phyloP scores from a whole-genome alignment of 1,140 invertebrate species.

The Euura saliciscinereae region DNA sequence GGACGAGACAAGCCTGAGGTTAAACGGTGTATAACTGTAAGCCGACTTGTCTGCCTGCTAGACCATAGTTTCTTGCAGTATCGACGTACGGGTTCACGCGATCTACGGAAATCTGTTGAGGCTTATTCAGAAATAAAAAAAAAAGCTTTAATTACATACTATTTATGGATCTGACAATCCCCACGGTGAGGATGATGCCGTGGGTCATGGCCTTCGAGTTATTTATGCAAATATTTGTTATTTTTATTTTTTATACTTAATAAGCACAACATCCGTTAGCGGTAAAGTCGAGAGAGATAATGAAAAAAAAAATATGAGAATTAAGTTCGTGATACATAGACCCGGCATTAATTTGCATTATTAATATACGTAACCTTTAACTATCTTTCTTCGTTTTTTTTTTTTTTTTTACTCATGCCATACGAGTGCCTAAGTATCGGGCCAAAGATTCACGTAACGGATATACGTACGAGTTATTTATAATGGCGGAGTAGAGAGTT shows the following conservation, averaged over 20 bases:
- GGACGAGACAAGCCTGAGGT: slow-evolving; percentile 18
- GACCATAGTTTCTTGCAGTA: slow-evolving; percentile 16
- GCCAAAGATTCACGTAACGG: slow-evolving; percentile 4
- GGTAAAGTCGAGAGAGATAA: background rate
- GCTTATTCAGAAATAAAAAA: too few relatives aligned
- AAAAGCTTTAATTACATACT: too few relatives aligned
- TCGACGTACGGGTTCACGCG: too few relatives aligned
- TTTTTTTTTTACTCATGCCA: too few relatives aligned
- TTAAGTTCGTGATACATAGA: background rate
- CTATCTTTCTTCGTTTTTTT: background rate
- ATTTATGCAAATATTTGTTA: background rate
- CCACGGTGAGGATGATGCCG: too few relatives aligned
- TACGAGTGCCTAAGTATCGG: background rate
- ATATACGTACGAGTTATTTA: background rate
- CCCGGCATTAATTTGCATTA: background rate
- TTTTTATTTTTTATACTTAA: background rate
- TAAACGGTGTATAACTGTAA: slow-evolving; percentile 41
- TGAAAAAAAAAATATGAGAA: background rate
- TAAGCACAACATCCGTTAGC: background rate
- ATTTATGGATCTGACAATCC: too few relatives aligned
- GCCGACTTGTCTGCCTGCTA: slow-evolving; percentile 39
- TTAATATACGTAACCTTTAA: background rate
- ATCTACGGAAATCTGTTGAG: too few relatives aligned
- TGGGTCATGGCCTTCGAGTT: background rate
- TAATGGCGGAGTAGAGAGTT: slow-evolving; percentile 7